phyloP scores from a whole-genome alignment of 2,888 invertebrate genomes.

The Drosophila antonietae region DNA sequence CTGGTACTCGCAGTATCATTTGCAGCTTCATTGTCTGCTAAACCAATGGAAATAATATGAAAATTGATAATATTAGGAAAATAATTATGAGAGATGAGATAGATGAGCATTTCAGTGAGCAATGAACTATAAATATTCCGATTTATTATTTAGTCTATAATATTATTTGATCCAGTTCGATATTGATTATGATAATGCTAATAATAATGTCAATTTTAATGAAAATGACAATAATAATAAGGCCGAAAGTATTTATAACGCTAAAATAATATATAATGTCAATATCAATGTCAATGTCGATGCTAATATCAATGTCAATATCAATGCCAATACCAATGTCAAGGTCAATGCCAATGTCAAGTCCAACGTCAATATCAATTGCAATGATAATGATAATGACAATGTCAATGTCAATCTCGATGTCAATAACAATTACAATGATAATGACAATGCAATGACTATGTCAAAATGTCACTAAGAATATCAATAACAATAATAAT shows the following conservation, averaged over 20 bases:
- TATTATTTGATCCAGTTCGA: not conserved
- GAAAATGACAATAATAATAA: no score
- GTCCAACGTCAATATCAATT: not conserved
- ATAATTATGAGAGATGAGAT: not conserved
- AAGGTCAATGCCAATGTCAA: not conserved
- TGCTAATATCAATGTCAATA: not conserved
- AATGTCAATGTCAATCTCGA: not conserved
- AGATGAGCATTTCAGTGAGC: not conserved
- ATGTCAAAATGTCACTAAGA: not conserved
- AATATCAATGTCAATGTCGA: no score
- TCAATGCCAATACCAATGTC: not conserved
- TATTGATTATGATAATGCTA: not conserved
- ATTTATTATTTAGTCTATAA: not conserved
- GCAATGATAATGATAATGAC: not conserved
- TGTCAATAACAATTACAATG: not conserved
- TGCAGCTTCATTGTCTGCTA: slow-evolving; percentile 25
- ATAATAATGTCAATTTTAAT: not conserved
- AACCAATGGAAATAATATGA: not conserved
- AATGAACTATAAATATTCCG: not conserved
- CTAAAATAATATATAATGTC: no score
- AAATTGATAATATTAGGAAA: not conserved
- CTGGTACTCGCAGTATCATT: slow-evolving; percentile 5
- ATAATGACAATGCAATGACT: not conserved
- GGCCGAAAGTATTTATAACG: no score
- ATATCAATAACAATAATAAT: not conserved